phyloP scores from a whole-genome alignment of 2,888 invertebrate species.

The Griposia aprilina region DNA sequence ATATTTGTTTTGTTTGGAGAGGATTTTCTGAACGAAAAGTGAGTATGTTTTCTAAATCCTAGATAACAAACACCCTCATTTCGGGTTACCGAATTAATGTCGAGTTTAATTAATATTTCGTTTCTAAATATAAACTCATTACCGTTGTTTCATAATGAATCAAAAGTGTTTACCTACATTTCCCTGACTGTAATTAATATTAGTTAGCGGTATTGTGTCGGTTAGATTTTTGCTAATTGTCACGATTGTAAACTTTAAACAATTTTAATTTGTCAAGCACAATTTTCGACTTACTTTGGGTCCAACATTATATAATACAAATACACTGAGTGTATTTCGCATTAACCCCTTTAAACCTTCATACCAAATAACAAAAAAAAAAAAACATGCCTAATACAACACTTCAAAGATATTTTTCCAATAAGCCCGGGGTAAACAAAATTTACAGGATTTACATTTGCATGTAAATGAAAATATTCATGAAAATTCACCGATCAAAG shows the following conservation, averaged over 20 bases:
- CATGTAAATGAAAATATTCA: conserved; percentile 76
- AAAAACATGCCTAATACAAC: conserved; percentile 11
- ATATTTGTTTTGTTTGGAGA: conserved; percentile 48
- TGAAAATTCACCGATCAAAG: conserved; percentile 70
- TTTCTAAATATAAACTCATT: conserved; percentile 26
- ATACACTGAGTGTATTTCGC: neutral
- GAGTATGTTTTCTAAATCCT: conserved; percentile 58
- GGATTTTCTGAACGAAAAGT: conserved; percentile 69
- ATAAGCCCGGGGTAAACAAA: conserved; percentile 63
- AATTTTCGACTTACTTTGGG: neutral
- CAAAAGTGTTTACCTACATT: neutral
- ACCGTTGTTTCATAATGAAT: conserved; percentile 13
- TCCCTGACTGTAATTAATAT: conserved; percentile 13
- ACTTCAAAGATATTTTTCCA: conserved; percentile 63
- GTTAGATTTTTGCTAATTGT: neutral
- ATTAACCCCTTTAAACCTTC: neutral
- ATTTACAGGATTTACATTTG: conserved; percentile 62
- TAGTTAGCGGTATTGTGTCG: neutral
- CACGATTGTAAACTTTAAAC: neutral
- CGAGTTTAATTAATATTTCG: conserved; percentile 18
- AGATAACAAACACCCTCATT: conserved; percentile 30
- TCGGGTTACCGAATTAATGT: conserved; percentile 13
- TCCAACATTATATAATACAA: neutral
- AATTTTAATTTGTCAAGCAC: too few relatives aligned
- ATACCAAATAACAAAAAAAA: neutral